Base-by-base conservation (phyloP, 2,113 vertebrate genomes). In the Heteronetta atricapilla region DNA sequence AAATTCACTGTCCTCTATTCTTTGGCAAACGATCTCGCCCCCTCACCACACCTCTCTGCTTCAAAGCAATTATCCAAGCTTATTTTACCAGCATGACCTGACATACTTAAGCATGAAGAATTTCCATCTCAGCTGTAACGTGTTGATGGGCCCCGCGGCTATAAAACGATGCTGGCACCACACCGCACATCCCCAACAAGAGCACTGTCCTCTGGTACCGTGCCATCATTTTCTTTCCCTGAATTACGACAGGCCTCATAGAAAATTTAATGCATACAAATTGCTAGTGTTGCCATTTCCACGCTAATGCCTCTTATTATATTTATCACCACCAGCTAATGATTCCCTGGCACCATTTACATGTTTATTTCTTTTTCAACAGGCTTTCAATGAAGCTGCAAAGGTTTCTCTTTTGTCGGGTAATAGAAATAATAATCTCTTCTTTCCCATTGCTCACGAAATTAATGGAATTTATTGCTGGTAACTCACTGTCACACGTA, bases 241-340 rank as follows among this genome's bases (percentile, higher is more conserved):
- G 31, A 81, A 81, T 28, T 63, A 44, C 1, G 0, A 70, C 46
- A 81, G 34, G 40, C 58, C 82, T 92, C 75, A 36, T 4, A 31
- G 42, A 78, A 82, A 60, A 73, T 64, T 50, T 76, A 95, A 91
- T 66, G 67, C 70, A 69, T 28, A 60, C 74, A 94, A 91, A 88
- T 95, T 73, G 74, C 75, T 50, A 56, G 17, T 29, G n/a, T 44
- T 79, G 66, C 69, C 68, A 53, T 94, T 88, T 89, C 90, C 89
- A 34, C 60, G 85, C 59, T 94, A 90, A 90, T 70, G 82, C 64
- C 81, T 90, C 72, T 59, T 73, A 76, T 48, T 82, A 25, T 44
- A 90, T 88, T 94, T 95, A 94, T 94, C 86, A 80, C 48, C 53
- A 67, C 10, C 68, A 91, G 78, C 73, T 78, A 93, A 88, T 64